These are phyloP conservation scores for Antechinus flavipes DNA, from an alignment of 2,113 vertebrate species.

Conservation along the genomic window DNA sequence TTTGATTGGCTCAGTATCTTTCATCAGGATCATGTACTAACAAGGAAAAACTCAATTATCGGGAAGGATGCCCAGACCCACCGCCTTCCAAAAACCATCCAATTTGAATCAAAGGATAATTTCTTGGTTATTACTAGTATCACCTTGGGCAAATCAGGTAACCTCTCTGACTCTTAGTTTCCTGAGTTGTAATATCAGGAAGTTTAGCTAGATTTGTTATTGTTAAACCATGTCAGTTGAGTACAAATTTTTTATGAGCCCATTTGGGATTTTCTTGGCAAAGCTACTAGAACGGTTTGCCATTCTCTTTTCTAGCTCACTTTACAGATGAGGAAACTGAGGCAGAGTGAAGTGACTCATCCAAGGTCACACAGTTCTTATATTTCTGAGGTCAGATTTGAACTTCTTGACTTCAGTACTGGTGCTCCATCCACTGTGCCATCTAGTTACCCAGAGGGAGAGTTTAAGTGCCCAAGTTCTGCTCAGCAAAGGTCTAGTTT, in stretches of 20 bases:
- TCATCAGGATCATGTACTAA: neutral
- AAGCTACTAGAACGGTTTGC: neutral
- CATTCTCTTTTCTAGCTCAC: neutral
- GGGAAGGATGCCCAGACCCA: neutral
- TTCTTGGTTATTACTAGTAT: neutral
- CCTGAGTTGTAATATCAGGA: neutral
- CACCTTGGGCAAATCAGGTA: neutral
- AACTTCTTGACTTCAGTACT: neutral
- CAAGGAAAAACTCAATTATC: neutral
- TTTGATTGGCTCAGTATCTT: neutral
- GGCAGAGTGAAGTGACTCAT: neutral
- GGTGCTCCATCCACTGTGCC: neutral
- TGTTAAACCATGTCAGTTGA: neutral
- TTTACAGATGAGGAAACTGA: neutral
- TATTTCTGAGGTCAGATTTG: neutral
- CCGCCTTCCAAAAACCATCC: neutral
- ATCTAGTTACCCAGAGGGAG: neutral
- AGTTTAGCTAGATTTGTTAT: neutral
- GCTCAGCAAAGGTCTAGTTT: neutral
- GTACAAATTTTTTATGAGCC: neutral
- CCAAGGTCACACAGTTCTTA: neutral
- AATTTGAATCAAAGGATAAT: neutral
- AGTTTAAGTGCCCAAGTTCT: neutral
- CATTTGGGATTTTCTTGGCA: neutral
- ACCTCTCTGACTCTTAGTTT: neutral